Evolutionary conservation across 2,797 vertebrate genomes (phyloP), one percentile per base, ranked within the genome.

Genomic region (Leptatherina wallacei): DNA sequence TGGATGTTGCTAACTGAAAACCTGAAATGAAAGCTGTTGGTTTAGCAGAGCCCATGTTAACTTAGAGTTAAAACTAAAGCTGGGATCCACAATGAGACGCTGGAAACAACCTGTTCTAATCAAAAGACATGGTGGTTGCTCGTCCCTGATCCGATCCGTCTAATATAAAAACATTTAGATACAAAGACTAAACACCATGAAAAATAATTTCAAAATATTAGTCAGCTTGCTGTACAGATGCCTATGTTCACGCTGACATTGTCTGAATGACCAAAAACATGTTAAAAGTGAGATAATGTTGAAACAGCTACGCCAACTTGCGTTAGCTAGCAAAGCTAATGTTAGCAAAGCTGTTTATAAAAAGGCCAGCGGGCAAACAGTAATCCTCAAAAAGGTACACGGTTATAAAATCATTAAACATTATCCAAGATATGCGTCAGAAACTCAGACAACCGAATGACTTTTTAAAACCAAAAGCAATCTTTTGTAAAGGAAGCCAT

Each of bases 1-100:
- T 29, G 0, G 5, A n/a, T 27, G 4, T 6, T 12, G 9, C 18
- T 24, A 0, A 32, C 0, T 13, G 0, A 78, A 71, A 87, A 64
- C 4, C 7, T 61, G 73, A 85, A 84, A 57, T 75, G 52, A 79
- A 79, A 73, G 14, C 44, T 16, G 3, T 4, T 22, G n/a, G 30
- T 66, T 60, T 4, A 1, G 7, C 0, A 0, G n/a, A 1, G 3
- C 3, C 0, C 18, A n/a, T 14, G 18, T 0, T 22, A 49, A 47
- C 24, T 40, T 63, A 63, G 14, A 30, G 0, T 61, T 0, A 22
- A 22, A 74, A 22, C 3, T 38, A 16, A 52, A 4, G 2, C 2
- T 47, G 2, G 2, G 44, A 8, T 64, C 10, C 65, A 42, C 16
- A 47, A 44, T 59, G 18, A 18, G 44, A 1, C 16, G 36, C 0